phyloP scores from a whole-genome alignment of 2,888 invertebrate species.

The Plusia festucae region DNA sequence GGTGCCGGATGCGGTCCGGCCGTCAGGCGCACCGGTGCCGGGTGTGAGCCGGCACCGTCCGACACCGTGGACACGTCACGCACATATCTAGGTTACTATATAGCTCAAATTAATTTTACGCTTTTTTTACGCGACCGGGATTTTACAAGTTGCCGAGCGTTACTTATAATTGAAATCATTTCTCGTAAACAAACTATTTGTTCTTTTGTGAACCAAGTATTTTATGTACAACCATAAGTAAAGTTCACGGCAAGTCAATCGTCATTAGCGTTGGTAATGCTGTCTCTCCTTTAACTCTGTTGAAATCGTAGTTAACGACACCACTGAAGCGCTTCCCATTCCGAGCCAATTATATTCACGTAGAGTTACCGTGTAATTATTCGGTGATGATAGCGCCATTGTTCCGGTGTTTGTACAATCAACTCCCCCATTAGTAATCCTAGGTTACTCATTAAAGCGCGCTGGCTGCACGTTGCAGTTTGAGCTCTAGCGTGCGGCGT shows the following conservation, averaged over 20 bases:
- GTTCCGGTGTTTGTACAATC: constrained; percentile 28
- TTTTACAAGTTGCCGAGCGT: constrained; percentile 13
- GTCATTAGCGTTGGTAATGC: too few relatives aligned
- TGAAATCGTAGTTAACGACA: background rate
- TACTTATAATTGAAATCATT: too few relatives aligned
- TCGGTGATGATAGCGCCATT: constrained; percentile 11
- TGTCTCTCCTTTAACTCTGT: background rate
- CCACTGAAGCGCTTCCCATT: background rate
- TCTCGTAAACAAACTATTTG: too few relatives aligned
- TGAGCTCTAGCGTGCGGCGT: constrained; percentile 16
- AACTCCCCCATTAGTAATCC: constrained; percentile 24
- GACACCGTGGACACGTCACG: constrained; percentile 16
- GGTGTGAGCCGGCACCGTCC: background rate
- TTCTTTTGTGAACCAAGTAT: too few relatives aligned
- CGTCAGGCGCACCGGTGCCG: background rate
- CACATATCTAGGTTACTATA: constrained; percentile 29
- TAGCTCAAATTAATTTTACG: constrained; percentile 16
- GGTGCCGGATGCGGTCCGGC: background rate
- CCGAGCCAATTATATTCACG: background rate
- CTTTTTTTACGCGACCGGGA: constrained; percentile 11
- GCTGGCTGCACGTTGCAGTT: constrained; percentile 8
- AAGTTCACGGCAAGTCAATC: too few relatives aligned
- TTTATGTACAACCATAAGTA: too few relatives aligned
- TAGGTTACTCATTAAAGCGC: constrained; percentile 36
- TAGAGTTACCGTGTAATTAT: background rate